Conservation (phyloP, 2,797 vertebrate genomes). For the Macrochelys suwanniensis region DNA sequence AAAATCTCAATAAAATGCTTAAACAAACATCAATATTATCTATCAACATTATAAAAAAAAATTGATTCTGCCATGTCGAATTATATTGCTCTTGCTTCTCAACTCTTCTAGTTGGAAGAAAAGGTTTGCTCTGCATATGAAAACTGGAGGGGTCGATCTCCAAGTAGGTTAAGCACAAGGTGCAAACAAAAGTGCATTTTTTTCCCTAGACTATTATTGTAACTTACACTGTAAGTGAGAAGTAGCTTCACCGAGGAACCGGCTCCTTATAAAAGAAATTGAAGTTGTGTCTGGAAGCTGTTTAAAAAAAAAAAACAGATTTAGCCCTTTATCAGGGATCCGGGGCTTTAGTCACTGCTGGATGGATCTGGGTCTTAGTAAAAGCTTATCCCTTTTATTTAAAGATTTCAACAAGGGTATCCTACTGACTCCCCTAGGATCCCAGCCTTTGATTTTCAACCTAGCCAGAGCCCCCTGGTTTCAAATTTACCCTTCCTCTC, state of each 20-base stretch:
- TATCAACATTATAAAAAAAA: background rate
- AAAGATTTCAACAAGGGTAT: constrained; percentile 71
- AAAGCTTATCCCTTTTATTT: constrained; percentile 60
- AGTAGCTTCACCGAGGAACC: constrained; percentile 73
- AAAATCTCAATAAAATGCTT: background rate
- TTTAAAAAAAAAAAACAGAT: constrained; percentile 59
- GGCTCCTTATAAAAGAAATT: constrained; percentile 69
- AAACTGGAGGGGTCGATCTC: constrained; percentile 67
- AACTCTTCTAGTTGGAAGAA: constrained; percentile 40
- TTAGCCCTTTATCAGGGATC: constrained; percentile 71
- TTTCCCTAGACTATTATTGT: constrained; percentile 75
- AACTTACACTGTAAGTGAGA: constrained; percentile 77
- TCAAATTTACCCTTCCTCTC: background rate
- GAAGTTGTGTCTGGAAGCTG: constrained; percentile 63
- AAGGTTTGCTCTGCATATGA: constrained; percentile 55
- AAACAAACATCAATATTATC: background rate
- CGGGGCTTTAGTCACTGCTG: constrained; percentile 65
- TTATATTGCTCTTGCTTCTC: constrained; percentile 14
- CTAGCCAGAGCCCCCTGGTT: background rate
- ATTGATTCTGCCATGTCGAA: background rate
- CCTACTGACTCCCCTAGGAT: background rate
- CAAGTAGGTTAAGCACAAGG: constrained; percentile 78
- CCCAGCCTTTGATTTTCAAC: constrained; percentile 15
- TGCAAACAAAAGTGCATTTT: constrained; percentile 73
- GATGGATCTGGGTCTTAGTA: constrained; percentile 52